Evolutionary conservation across 2,113 vertebrate species (phyloP), one percentile per base, ranked within the genome.

Genomic region (Plestiodon gilberti): DNA sequence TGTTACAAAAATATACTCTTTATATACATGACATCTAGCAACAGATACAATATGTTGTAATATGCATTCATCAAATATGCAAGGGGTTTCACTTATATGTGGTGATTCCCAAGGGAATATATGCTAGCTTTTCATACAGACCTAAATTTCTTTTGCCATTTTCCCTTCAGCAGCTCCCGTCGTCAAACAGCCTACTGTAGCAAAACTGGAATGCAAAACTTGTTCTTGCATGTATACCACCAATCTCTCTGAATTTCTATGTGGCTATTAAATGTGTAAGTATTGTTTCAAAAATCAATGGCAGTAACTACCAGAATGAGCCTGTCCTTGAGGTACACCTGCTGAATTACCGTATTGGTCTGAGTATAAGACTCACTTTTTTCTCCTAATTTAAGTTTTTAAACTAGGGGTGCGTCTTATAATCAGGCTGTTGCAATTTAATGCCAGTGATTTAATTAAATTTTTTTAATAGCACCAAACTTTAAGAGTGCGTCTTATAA

Each of bases 1-100:
- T 99, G 79, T 55, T 83, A 78, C 0, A 35, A 86, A 93, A 85
- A 25, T 11, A 74, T 0, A 0, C 4, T 35, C 1, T 83, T 84
- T 48, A 43, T 52, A 13, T 69, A 77, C 0, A 61, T n/a, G 10
- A 88, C 15, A 71, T 55, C 81, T 80, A 71, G 0, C 55, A 78
- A 88, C 30, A 3, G 23, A 64, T 57, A 64, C n/a, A 90, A 87
- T 55, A 23, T 40, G 74, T 3, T 9, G 23, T 38, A 33, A 20
- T 77, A 83, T 6, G 35, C 22, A 28, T 79, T 74, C 70, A 77
- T 40, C 57, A 65, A 11, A 35, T 2, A 64, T 1, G 33, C 15
- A 70, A 33, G 30, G 18, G 43, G 43, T 40, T 64, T 23, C 15
- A 65, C 52, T 22, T 33, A 11, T 43, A 48, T 52, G 30, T 76